Base-by-base conservation (phyloP, 2,888 invertebrate species). In the Drosophila rubida region DNA sequence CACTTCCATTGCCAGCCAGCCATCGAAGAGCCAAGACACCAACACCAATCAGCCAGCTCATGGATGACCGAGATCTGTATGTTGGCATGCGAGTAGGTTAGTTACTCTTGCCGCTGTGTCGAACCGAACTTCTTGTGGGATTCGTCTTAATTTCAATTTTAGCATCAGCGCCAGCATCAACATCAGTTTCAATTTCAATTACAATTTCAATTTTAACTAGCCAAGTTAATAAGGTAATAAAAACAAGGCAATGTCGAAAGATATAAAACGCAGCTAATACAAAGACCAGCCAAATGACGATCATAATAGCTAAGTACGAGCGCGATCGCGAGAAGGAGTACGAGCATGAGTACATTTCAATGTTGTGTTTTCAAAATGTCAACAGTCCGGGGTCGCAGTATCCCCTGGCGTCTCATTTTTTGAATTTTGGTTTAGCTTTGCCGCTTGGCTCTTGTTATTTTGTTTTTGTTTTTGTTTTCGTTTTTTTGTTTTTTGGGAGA, bases 1-100 rank as follows among this genome's bases (percentile, higher is more conserved):
- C 89, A 89, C 77, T 80, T 88, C 87, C 87, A 87, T 84, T 75
- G 79, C 74, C 78, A 74, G 84, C 1, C 42, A 41, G 49, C 59
- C 71, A 70, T 62, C 35, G 30, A 41, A 64, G 46, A 42, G n/a
- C 19, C 2, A 19, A 19, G 19, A 19, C 1, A 19, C 19, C 19
- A 19, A 19, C 19, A 19, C 19, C 19, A 19, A 19, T 19, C 19
- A 19, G 19, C 60, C 66, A 50, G 50, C 59, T 57, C 63, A 61
- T 59, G 64, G 74, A 57, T 75, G 82, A 80, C 82, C 71, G 63
- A 79, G 57, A 75, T 88, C 16, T 53, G 59, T 19, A 22, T 41
- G 39, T 19, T 32, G 44, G 39, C 39, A 41, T 74, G 67, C 78
- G 78, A 57, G 54, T 71, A 68, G 79, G 60, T 23, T 9, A 27